Base-by-base conservation (phyloP, 1,140 invertebrate species). In the Ruditapes philippinarum region DNA sequence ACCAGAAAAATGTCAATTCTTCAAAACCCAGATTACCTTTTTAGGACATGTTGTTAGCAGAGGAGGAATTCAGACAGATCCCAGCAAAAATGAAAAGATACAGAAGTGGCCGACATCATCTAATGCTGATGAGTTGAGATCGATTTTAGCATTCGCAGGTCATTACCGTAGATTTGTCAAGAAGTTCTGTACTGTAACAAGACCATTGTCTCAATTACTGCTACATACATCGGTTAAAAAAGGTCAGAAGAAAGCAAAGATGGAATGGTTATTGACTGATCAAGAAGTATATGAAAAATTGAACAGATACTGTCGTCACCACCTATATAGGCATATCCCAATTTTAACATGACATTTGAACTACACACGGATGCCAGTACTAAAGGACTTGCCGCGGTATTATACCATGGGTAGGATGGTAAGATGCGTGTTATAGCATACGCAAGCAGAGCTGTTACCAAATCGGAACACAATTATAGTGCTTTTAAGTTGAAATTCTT, bases 121-220 rank as follows among this genome's bases (percentile, higher is more conserved):
- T 2, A 91, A 90, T 31, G 14, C 92, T 2, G 92, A 92, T 31
- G 84, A 93, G 33, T 22, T 95, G 5, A 36, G 88, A 73, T 36
- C 81, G 33, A 95, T 95, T 88, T 49, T 95, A 12, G 91, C 92
- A 45, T 88, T 94, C 65, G 80, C 94, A 40, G 94, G 94, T 70
- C 96, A 95, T 87, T 94, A 95, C 83, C 79, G 93, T 7, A 91
- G 93, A 76, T 94, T 93, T 89, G 81, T 94, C 14, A 73, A 88
- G 28, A 80, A 91, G 57, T 94, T 91, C 86, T 54, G 89, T 4
- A 90, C 88, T 12, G 90, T 93, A 36, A 89, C 93, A 12, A 76
- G 49, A 70, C 93, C 88, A 25, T 60, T 92, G 33, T 85, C 25
- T 38, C 49, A 89, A 5, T 40, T 94, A 31, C 80, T 89, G 14